Evolutionary conservation across 1,140 invertebrate genomes (phyloP).

Genomic region (Pseudomyrmex dendroicus): DNA sequence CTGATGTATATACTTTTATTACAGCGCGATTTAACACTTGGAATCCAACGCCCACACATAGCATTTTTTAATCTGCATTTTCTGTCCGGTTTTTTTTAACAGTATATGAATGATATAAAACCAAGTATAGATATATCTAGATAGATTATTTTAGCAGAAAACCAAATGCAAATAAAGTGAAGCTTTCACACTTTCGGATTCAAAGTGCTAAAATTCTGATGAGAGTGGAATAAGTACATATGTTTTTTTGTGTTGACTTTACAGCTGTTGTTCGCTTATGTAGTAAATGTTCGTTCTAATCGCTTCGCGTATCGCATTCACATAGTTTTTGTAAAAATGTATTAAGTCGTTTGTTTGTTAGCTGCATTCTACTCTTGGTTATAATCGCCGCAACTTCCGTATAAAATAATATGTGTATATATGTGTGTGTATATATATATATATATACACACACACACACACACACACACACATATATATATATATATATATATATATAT

Average conservation of each 20-base stretch:
- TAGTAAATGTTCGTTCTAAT: slow-evolving; percentile 11
- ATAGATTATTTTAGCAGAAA: not conserved
- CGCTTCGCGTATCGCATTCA: slow-evolving; percentile 26
- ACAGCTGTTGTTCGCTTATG: not conserved
- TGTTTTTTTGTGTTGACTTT: not conserved
- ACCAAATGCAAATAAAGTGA: not conserved
- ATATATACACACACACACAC: not conserved
- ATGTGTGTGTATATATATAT: too few relatives aligned
- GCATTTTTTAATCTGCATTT: not conserved
- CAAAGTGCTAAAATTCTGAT: slow-evolving; percentile 33
- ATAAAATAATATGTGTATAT: too few relatives aligned
- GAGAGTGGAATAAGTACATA: slow-evolving; percentile 42
- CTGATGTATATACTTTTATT: not conserved
- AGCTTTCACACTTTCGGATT: not conserved
- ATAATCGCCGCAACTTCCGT: too few relatives aligned
- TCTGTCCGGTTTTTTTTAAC: not conserved
- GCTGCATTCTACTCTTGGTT: slow-evolving; percentile 47
- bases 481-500: slow-evolving; percentile 25
- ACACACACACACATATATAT: slow-evolving; percentile 11
- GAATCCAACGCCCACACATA: not conserved
- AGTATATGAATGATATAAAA: not conserved
- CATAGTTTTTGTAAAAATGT: slow-evolving; percentile 58
- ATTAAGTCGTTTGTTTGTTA: not conserved
- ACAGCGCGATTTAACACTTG: slow-evolving; percentile 36
- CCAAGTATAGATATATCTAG: not conserved